These are phyloP conservation scores for Sebastes itinus DNA, from an alignment of 2,797 vertebrate species.

Conservation along the genomic window DNA sequence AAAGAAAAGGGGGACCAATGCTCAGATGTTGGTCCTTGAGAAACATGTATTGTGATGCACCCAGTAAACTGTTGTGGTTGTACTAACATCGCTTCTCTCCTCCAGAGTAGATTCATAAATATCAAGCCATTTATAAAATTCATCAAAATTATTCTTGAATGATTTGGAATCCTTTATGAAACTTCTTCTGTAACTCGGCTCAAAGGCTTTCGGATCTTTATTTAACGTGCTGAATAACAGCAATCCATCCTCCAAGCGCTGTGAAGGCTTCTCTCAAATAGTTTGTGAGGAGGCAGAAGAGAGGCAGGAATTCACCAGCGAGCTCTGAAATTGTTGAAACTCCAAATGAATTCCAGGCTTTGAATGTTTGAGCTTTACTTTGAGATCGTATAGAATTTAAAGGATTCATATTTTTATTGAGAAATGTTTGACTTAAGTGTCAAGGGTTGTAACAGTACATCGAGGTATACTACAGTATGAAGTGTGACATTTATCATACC, in stretches of 20 bases:
- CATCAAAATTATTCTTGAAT: not conserved
- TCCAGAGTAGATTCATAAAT: constrained; percentile 12
- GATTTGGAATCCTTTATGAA: constrained; percentile 1
- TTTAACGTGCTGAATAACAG: constrained; percentile 24
- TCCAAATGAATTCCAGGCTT: not conserved
- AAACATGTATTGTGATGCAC: constrained; percentile 8
- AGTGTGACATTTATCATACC: no score
- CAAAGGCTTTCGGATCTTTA: constrained; percentile 14
- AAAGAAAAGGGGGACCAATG: constrained; percentile 41
- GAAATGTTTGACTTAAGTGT: not conserved
- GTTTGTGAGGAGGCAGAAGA: constrained; percentile 3
- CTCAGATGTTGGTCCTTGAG: constrained; percentile 60
- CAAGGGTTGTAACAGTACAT: no score
- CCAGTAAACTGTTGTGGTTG: not conserved
- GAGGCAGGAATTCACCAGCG: not conserved
- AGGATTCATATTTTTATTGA: not conserved
- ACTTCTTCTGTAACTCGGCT: not conserved
- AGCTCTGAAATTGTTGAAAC: not conserved
- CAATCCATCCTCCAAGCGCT: constrained; percentile 6
- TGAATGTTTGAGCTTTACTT: not conserved
- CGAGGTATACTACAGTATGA: no score
- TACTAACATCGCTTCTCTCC: not conserved
- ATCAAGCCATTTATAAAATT: constrained; percentile 17
- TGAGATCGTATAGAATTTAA: not conserved
- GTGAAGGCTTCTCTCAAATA: constrained; percentile 3